Percentiles rank a stretch among this genome's conserved stretches.
These are phyloP conservation scores for Loripinus fragilis DNA, from an alignment of 2,888 invertebrate species.

Conservation along the genomic window DNA sequence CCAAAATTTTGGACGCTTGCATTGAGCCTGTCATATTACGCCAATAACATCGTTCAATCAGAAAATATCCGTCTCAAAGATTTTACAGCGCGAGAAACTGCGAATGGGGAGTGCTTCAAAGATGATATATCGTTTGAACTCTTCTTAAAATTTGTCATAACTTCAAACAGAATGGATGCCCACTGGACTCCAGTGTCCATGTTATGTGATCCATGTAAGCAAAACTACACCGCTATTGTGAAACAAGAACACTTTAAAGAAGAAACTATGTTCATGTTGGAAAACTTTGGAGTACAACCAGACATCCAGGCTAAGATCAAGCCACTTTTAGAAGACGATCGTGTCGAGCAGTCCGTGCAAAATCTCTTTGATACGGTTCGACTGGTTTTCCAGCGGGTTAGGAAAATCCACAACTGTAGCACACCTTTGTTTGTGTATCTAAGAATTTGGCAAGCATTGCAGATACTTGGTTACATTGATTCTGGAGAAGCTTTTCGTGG, in stretches of 20 bases:
- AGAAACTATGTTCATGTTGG: slow-evolving; percentile 19
- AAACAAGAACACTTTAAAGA: slow-evolving; percentile 42
- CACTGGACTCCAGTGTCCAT: slow-evolving; percentile 39
- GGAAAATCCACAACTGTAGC: neutral
- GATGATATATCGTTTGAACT: slow-evolving; percentile 34
- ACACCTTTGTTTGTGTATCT: neutral
- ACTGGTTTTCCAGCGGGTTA: neutral
- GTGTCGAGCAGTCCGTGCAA: neutral
- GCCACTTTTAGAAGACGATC: neutral
- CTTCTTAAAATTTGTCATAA: slow-evolving; percentile 31
- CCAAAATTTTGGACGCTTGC: slow-evolving; percentile 36
- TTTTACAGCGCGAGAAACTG: neutral
- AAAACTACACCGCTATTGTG: slow-evolving; percentile 28
- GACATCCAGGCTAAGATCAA: neutral
- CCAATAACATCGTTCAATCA: neutral
- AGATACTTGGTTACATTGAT: slow-evolving; percentile 37
- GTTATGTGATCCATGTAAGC: slow-evolving; percentile 42
- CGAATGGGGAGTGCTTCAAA: slow-evolving; percentile 9
- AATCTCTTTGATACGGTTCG: slow-evolving; percentile 2
- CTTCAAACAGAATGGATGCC: slow-evolving; percentile 18
- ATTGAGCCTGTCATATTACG: neutral
- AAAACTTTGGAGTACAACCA: neutral
- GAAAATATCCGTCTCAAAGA: neutral
- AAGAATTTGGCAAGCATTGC: slow-evolving; percentile 39
- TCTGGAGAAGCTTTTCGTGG: neutral